These are phyloP conservation scores for Temnothorax curvispinosus DNA, from an alignment of 1,140 invertebrate genomes.

Conservation along the genomic window DNA sequence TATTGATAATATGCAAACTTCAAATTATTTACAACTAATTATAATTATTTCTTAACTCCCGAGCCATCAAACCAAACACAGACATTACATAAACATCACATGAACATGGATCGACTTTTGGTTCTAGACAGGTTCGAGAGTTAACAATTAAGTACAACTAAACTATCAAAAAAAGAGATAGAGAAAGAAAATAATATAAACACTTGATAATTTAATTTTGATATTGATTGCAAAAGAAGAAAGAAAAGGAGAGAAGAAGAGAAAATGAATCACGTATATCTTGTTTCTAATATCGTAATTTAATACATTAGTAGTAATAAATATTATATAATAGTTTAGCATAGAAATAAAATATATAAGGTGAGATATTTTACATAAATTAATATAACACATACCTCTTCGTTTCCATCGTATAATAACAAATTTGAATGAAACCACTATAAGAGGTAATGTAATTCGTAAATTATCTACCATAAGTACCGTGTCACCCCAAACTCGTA, in stretches of 20 bases:
- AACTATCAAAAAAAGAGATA: not conserved
- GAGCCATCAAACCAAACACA: not conserved
- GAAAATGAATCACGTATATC: not conserved
- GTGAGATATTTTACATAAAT: not conserved
- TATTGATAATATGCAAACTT: not conserved
- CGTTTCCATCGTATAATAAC: constrained; percentile 16
- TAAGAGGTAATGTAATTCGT: constrained; percentile 11
- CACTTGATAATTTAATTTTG: not conserved
- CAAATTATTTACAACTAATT: constrained; percentile 7
- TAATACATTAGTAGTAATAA: not conserved
- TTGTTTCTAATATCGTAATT: not conserved
- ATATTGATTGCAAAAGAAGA: not conserved
- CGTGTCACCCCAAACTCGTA: not conserved
- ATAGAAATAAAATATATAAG: not conserved
- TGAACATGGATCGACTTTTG: not conserved
- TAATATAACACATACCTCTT: not conserved
- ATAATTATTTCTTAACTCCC: not conserved
- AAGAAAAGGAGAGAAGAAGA: not conserved
- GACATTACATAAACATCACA: not conserved
- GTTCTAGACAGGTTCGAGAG: not conserved
- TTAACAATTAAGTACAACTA: not conserved
- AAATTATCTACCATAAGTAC: constrained; percentile 27
- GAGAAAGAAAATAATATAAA: not conserved
- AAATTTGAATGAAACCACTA: not conserved
- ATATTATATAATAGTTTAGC: not conserved